phyloP scores from a whole-genome alignment of 2,797 vertebrate genomes.

The Thaleichthys pacificus region DNA sequence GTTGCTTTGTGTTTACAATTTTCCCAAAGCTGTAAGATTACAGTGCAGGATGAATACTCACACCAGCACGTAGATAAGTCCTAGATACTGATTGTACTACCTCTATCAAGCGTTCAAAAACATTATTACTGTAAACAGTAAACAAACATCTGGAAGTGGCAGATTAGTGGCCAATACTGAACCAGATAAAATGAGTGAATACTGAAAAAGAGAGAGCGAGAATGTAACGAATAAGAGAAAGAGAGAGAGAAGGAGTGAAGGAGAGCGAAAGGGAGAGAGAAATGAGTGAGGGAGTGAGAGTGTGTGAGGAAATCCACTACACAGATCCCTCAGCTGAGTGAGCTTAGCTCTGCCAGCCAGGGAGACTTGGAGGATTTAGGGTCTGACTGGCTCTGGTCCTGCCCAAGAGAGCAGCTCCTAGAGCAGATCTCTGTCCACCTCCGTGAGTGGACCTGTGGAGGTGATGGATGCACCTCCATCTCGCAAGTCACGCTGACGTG shows the following conservation, averaged over 20 bases:
- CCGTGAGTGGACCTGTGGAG: neutral
- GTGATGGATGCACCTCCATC: neutral
- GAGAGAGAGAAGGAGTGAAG: neutral
- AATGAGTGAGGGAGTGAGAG: slow-evolving; percentile 3
- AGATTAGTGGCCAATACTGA: neutral
- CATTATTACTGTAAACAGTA: neutral
- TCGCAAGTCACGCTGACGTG: neutral
- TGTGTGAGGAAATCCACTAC: slow-evolving; percentile 23
- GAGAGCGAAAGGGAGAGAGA: slow-evolving; percentile 6
- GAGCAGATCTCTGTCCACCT: neutral
- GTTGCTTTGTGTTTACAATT: neutral
- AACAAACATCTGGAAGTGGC: neutral
- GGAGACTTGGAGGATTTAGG: slow-evolving; percentile 23
- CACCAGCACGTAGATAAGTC: neutral
- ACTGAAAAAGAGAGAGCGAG: neutral
- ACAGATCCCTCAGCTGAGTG: slow-evolving; percentile 12
- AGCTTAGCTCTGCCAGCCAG: slow-evolving; percentile 8
- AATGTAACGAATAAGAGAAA: neutral
- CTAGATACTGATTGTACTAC: neutral
- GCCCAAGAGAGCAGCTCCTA: neutral
- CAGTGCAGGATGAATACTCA: neutral
- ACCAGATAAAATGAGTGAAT: neutral
- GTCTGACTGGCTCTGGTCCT: neutral
- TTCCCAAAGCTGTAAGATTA: neutral
- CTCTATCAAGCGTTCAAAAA: neutral